These are phyloP conservation scores for Orthosia gracilis DNA, from an alignment of 2,888 invertebrate species.

Conservation along the genomic window DNA sequence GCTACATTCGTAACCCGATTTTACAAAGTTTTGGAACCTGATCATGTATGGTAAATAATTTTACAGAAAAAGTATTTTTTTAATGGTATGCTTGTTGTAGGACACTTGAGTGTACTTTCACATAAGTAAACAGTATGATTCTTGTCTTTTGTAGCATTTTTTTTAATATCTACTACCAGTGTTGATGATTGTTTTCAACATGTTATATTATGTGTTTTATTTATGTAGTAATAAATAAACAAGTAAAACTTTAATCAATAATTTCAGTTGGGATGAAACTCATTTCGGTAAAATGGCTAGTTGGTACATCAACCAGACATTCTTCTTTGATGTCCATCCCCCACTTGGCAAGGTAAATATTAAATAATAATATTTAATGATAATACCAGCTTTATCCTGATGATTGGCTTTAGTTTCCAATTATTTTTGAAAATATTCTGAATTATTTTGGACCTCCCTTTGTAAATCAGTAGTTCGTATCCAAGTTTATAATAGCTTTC, in stretches of 20 bases:
- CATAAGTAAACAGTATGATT: background rate
- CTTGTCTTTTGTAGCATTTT: background rate
- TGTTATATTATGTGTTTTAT: no score
- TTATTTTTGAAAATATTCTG: no score
- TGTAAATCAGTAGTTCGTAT: background rate
- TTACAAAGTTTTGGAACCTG: slow-evolving; percentile 97
- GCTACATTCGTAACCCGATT: slow-evolving; percentile 95
- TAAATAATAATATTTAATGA: slow-evolving; percentile 1
- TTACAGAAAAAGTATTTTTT: background rate
- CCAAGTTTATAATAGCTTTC: background rate
- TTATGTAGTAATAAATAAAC: background rate
- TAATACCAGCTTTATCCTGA: background rate
- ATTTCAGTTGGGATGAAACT: slow-evolving; percentile 98
- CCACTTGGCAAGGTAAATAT: slow-evolving; percentile 97
- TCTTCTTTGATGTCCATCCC: slow-evolving; percentile 99
- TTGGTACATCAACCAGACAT: slow-evolving; percentile 99
- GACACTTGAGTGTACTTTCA: background rate
- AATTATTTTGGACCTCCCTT: no score
- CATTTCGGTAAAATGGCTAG: slow-evolving; percentile 99
- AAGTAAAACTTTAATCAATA: background rate
- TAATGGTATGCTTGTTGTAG: background rate
- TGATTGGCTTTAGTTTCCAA: no score
- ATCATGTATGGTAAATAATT: slow-evolving; percentile 96
- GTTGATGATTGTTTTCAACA: no score
- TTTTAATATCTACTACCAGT: no score